Evolutionary conservation across 2,797 vertebrate species (phyloP).

Genomic region (Hyperoplus lanceolatus): DNA sequence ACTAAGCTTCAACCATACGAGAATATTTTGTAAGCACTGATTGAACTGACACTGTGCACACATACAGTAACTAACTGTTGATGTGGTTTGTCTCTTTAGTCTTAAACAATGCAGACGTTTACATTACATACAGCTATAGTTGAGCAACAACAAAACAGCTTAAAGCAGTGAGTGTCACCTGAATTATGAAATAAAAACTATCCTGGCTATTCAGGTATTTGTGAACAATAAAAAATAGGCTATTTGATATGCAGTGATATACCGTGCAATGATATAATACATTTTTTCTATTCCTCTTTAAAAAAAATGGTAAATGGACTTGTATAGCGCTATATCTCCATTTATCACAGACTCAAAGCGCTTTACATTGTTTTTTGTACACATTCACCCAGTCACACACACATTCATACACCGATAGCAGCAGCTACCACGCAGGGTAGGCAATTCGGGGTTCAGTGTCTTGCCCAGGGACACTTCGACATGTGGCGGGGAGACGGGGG

Average conservation of each 20-base stretch:
- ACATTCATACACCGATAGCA: no score
- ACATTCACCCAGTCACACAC: no score
- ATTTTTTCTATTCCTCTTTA: not conserved
- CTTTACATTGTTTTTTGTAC: no score
- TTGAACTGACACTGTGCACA: not conserved
- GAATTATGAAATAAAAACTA: not conserved
- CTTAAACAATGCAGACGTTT: not conserved
- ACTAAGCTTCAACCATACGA: constrained; percentile 4
- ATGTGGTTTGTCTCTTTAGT: not conserved
- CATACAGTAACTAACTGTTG: not conserved
- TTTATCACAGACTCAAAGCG: no score
- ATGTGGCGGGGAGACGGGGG: no score
- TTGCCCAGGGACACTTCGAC: no score
- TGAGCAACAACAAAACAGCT: not conserved
- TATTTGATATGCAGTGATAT: not conserved
- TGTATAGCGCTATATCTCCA: no score
- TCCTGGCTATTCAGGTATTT: not conserved
- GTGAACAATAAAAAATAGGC: not conserved
- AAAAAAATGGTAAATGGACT: no score
- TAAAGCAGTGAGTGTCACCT: not conserved
- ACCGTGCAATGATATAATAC: not conserved
- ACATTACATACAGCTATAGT: not conserved
- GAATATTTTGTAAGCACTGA: not conserved
- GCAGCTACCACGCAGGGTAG: no score
- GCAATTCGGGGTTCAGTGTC: no score